Evolutionary conservation across 2,888 invertebrate species (phyloP).

Genomic region (Pyrrhosoma nymphula): DNA sequence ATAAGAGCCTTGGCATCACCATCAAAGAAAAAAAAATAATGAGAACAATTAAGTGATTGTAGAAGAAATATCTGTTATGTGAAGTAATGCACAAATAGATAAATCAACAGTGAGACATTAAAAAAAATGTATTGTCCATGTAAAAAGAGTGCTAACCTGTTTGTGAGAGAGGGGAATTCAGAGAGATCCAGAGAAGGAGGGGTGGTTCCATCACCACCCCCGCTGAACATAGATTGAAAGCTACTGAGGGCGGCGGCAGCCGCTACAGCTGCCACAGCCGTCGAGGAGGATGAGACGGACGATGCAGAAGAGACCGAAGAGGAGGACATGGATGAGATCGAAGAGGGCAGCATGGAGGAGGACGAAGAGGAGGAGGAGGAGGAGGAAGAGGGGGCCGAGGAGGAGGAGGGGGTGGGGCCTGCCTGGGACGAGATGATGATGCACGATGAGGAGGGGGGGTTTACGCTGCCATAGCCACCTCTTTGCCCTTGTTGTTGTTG

Average conservation of each 20-base stretch:
- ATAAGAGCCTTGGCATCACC: conserved; percentile 54
- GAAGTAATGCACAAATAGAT: neutral
- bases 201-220: conserved; percentile 87
- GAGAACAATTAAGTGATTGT: conserved; percentile 29
- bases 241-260: conserved; percentile 79
- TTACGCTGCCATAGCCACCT: conserved; percentile 65
- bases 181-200: conserved; percentile 94
- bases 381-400: conserved; percentile 46
- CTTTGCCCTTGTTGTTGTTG: conserved; percentile 72
- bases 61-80: conserved; percentile 58
- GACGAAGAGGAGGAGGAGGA: conserved; percentile 62
- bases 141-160: conserved; percentile 78
- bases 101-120: conserved; percentile 30
- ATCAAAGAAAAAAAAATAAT: conserved; percentile 46
- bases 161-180: conserved; percentile 95
- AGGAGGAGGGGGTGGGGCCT: conserved; percentile 54
- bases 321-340: conserved; percentile 67
- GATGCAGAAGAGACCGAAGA: conserved; percentile 63
- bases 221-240: conserved; percentile 91
- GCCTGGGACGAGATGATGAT: conserved; percentile 64
- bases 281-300: conserved; percentile 72
- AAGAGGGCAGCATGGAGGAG: conserved; percentile 65
- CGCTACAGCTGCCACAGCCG: conserved; percentile 77
- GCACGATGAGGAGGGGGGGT: conserved; percentile 62
- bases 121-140: conserved; percentile 44